Evolutionary conservation across 2,113 vertebrate genomes (phyloP), one percentile per base, ranked within the genome.

Genomic region (Cathartes aura): DNA sequence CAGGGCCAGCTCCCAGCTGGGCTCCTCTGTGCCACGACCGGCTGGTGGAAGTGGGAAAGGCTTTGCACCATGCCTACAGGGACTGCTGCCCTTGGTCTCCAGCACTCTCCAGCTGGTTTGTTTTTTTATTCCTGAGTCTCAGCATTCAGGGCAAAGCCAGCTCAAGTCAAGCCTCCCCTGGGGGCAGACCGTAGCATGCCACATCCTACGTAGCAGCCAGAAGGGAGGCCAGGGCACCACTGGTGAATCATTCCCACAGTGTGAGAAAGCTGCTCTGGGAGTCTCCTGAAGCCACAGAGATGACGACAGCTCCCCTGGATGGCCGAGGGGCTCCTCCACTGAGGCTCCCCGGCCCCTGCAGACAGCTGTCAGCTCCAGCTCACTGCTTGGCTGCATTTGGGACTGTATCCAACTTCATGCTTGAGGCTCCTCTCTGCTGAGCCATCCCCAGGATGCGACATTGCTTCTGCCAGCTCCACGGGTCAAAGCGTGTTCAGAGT

Each of bases 351-450:
- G 1, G 47, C 20, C 21, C 52, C 67, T 5, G 15, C 75, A 62
- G 68, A 40, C 50, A 22, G 91, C 89, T 67, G 91, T 55, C 87
- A 96, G 71, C 75, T 84, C 75, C 83, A 74, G 73, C 68, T 94
- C 47, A 15, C 80, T 50, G 93, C 94, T 52, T 34, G 91, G 80
- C 80, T 95, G 93, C 20, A 0, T 32, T 8, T 48, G 67, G 89
- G 45, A 45, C 66, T 3, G 19, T 4, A 17, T 45, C 75, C 93
- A 92, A 5, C 75, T 58, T 60, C 83, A 66, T 0, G 83, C 90
- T 82, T 3, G 7, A 74, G 76, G 89, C 24, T 70, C 45, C 56
- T 84, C n/a, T 36, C 81, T 23, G 89, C 83, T 38, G 38, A 71
- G 72, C 59, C 40, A 5, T 11, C 7, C 50, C 83, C 38, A 6